Percentiles rank a stretch among this genome's conserved stretches.
phyloP scores from a whole-genome alignment of 2,888 invertebrate genomes.

The Ornithoptera alexandrae region DNA sequence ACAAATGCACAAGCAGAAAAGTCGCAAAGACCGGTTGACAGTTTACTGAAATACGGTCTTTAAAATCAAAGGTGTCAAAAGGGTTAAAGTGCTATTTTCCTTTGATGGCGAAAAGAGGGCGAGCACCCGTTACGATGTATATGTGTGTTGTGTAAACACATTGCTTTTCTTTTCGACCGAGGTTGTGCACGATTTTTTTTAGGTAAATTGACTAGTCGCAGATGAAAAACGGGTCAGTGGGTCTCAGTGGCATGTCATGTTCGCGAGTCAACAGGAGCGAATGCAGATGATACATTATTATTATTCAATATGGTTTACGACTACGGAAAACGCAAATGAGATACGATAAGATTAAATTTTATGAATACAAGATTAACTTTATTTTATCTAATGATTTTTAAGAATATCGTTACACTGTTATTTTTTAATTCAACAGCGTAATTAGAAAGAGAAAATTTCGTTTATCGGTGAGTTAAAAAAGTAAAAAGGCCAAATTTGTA shows the following conservation, averaged over 20 bases:
- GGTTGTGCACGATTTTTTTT: slow-evolving; percentile 69
- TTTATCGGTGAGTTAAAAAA: not conserved
- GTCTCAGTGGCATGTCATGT: slow-evolving; percentile 71
- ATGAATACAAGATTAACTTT: too few species aligned
- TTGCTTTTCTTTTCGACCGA: slow-evolving; percentile 68
- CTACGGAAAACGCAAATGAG: too few species aligned
- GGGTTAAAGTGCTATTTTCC: slow-evolving; percentile 51
- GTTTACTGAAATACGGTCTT: slow-evolving; percentile 55
- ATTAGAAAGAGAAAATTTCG: not conserved
- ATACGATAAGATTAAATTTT: too few species aligned
- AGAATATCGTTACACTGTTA: too few species aligned
- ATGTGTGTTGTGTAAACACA: slow-evolving; percentile 76
- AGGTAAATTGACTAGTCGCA: slow-evolving; percentile 76
- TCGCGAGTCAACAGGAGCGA: slow-evolving; percentile 69
- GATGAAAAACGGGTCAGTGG: slow-evolving; percentile 75
- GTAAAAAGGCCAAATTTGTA: not conserved
- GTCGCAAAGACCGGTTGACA: slow-evolving; percentile 41
- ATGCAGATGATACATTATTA: slow-evolving; percentile 33
- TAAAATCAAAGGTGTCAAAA: slow-evolving; percentile 59
- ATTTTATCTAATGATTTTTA: too few species aligned
- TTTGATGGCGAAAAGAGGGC: slow-evolving; percentile 61
- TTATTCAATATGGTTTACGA: too few species aligned
- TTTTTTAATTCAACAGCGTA: not conserved
- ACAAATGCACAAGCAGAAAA: slow-evolving; percentile 44
- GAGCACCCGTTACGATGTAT: slow-evolving; percentile 58